Base-by-base conservation (phyloP, 2,797 vertebrate species). In the Cetoscarus ocellatus region DNA sequence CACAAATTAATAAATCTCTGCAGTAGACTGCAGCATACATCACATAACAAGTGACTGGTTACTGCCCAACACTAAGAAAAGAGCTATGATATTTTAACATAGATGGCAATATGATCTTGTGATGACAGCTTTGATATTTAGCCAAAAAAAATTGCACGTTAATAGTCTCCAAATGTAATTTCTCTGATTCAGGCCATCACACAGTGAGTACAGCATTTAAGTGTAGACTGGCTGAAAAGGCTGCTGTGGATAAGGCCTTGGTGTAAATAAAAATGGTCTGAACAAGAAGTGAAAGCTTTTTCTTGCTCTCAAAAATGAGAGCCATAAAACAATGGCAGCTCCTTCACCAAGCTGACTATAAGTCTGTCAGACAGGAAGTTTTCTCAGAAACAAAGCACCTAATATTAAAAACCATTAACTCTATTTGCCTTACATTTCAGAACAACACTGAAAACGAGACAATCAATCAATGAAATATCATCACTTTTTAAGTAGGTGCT, bases 161-260 rank as follows among this genome's bases (percentile, higher is more conserved):
- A 35, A 52, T 63, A 11, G 27, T 54, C 61, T 36, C 27, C 72
- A 74, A 52, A 63, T 80, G 48, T 68, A 54, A 35, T 47, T 19
- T 53, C 39, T 47, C 67, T 55, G 51, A 64, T n/a, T 44, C 10
- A 67, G 55, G 17, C 47, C 42, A 52, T 71, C 71, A 69, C 71
- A 56, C 43, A 77, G 27, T 50, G 61, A 63, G 60, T 47, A 51
- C 52, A 59, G 70, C 64, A 75, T 69, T 39, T 3, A 8, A 71
- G 62, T 70, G 68, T 62, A 35, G n/a, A 52, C 36, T 43, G 56
- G 56, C 57, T 77, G 61, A 55, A 14, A 40, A 53, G 35, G 40
- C 68, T 69, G 54, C 71, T 67, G 54, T 45, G 75, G 59, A 79
- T 75, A 62, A 81, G 55, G 57, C 71, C 68, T 55, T 39, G 48